Conservation (phyloP, 2,113 vertebrate genomes). For the Xyliphius kryptos region DNA sequence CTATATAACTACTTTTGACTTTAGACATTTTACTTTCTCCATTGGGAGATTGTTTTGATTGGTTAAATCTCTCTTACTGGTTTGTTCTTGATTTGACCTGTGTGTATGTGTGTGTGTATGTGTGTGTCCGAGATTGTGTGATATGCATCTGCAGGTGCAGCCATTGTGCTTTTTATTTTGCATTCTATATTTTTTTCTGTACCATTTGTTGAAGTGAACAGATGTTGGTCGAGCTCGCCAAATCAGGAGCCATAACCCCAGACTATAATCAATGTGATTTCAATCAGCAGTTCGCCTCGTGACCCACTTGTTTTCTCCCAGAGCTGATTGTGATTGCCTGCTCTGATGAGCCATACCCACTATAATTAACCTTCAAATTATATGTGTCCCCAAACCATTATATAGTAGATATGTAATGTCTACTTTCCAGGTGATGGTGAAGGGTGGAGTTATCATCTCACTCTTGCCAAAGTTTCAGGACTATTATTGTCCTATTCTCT, state of each 20-base stretch:
- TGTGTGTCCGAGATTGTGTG: too few relatives aligned
- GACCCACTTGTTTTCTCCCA: conserved; percentile 64
- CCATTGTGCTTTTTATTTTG: conserved; percentile 31
- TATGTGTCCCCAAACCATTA: conserved; percentile 55
- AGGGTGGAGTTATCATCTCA: too few relatives aligned
- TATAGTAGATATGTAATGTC: conserved; percentile 58
- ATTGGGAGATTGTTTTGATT: too few relatives aligned
- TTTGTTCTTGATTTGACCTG: too few relatives aligned
- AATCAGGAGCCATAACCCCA: conserved; percentile 58
- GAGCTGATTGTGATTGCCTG: conserved; percentile 60
- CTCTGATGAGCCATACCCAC: conserved; percentile 54
- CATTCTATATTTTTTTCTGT: conserved; percentile 36
- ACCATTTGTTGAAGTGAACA: conserved; percentile 49
- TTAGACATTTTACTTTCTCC: too few relatives aligned
- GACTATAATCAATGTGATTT: conserved; percentile 64
- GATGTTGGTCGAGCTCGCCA: conserved; percentile 60
- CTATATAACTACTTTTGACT: too few relatives aligned
- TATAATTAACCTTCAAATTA: conserved; percentile 67
- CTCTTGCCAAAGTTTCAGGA: too few relatives aligned
- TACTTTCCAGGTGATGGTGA: too few relatives aligned
- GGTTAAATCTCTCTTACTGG: too few relatives aligned
- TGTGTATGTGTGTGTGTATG: too few relatives aligned
- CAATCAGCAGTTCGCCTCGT: conserved; percentile 63
- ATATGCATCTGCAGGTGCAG: too few relatives aligned
- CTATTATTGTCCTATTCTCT: too few relatives aligned